These are phyloP conservation scores for Oncorhynchus gorbuscha DNA, from an alignment of 2,113 vertebrate genomes.

Conservation along the genomic window DNA sequence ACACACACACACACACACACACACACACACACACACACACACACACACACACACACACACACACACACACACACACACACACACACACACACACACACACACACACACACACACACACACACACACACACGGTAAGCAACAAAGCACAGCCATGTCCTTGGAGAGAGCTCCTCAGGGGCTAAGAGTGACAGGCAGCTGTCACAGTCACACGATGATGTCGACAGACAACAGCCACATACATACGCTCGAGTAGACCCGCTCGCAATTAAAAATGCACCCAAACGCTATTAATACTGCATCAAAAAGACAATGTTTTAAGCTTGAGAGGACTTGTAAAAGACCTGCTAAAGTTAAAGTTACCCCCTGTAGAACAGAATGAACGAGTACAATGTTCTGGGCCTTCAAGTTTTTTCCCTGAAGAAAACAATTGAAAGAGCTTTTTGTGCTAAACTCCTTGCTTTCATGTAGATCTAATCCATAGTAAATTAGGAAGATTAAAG, in stretches of 20 bases:
- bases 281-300: conserved; percentile 43
- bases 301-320: no score
- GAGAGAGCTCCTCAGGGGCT: conserved; percentile 47
- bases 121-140: conserved; percentile 25
- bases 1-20: conserved; percentile 10
- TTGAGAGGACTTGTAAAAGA: no score
- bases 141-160: conserved; percentile 5
- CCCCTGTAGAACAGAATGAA: no score
- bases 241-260: conserved; percentile 26
- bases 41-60: conserved; percentile 16
- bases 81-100: conserved; percentile 23
- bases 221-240: conserved; percentile 41
- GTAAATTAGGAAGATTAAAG: no score
- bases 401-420: no score
- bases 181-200: conserved; percentile 71
- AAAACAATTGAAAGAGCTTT: no score
- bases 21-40: conserved; percentile 19
- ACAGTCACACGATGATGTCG: conserved; percentile 56
- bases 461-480: no score
- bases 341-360: not conserved
- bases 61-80: conserved; percentile 40
- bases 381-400: not conserved
- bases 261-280: conserved; percentile 42
- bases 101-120: conserved; percentile 39
- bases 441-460: no score